A percentile compares a stretch with the other conserved stretches of the same genome.
These are phyloP conservation scores for Scrobipalpa atriplicella DNA, from an alignment of 2,888 invertebrate genomes.

Conservation along the genomic window DNA sequence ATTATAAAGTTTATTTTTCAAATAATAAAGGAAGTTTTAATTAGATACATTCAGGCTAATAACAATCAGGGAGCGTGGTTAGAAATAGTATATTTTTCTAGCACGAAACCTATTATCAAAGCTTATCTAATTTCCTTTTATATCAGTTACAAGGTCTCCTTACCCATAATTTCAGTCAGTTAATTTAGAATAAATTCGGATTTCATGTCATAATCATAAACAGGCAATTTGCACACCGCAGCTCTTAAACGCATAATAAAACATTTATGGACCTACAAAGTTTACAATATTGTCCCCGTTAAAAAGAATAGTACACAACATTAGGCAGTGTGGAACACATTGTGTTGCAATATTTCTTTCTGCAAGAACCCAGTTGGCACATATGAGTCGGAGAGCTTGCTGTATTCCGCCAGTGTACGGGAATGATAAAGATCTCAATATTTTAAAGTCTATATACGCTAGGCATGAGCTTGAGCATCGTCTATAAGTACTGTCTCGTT, in stretches of 20 bases:
- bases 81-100: too few relatives aligned
- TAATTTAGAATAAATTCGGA: not conserved
- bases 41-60: too few relatives aligned
- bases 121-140: not conserved
- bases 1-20: too few relatives aligned
- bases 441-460: too few relatives aligned
- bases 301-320: constrained; percentile 2
- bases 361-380: not conserved
- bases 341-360: not conserved
- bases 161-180: constrained; percentile 4
- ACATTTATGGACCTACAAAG: constrained; percentile 7
- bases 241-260: constrained; percentile 15
- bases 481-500: too few relatives aligned
- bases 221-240: constrained; percentile 5
- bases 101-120: not conserved
- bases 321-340: not conserved
- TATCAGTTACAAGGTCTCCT: not conserved
- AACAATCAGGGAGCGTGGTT: too few relatives aligned
- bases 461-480: too few relatives aligned
- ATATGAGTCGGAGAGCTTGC: not conserved
- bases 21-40: too few relatives aligned
- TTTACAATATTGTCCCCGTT: constrained; percentile 19
- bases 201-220: constrained; percentile 3
- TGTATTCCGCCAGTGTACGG: not conserved
- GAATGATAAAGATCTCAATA: too few relatives aligned